These are phyloP conservation scores for Diploptera punctata DNA, from an alignment of 2,888 invertebrate genomes.

Conservation along the genomic window DNA sequence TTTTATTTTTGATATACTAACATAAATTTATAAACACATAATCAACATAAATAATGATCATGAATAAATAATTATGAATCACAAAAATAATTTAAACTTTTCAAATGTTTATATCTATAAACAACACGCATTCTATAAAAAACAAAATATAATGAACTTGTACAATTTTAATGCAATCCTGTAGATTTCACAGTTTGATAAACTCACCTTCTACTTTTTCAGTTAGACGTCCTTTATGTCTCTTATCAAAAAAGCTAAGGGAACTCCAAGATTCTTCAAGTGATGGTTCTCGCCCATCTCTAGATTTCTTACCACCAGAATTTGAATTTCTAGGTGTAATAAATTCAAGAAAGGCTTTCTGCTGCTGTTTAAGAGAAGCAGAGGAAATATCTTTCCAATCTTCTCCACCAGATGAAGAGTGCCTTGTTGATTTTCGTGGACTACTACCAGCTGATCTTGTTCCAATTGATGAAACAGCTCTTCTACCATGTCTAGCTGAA, in stretches of 20 bases:
- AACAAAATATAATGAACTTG: too few relatives aligned
- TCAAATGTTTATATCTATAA: too few relatives aligned
- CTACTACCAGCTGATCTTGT: constrained; percentile 38
- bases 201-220: constrained; percentile 41
- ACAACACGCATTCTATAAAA: too few relatives aligned
- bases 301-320: neutral
- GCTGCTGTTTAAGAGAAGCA: neutral
- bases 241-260: constrained; percentile 48
- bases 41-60: too few relatives aligned
- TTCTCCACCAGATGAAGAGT: neutral
- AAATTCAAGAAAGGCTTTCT: neutral
- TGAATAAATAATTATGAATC: too few relatives aligned
- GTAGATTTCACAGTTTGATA: too few relatives aligned
- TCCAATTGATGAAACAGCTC: constrained; percentile 41
- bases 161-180: too few relatives aligned
- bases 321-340: neutral
- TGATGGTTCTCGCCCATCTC: constrained; percentile 32
- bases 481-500: constrained; percentile 47
- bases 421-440: constrained; percentile 22
- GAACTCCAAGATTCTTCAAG: constrained; percentile 51
- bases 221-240: constrained; percentile 49
- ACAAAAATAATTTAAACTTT: too few relatives aligned
- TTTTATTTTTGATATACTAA: too few relatives aligned
- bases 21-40: too few relatives aligned
- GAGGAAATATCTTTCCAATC: neutral